Conservation (phyloP, 2,888 invertebrate genomes). For the Dasysyrphus albostriatus region DNA sequence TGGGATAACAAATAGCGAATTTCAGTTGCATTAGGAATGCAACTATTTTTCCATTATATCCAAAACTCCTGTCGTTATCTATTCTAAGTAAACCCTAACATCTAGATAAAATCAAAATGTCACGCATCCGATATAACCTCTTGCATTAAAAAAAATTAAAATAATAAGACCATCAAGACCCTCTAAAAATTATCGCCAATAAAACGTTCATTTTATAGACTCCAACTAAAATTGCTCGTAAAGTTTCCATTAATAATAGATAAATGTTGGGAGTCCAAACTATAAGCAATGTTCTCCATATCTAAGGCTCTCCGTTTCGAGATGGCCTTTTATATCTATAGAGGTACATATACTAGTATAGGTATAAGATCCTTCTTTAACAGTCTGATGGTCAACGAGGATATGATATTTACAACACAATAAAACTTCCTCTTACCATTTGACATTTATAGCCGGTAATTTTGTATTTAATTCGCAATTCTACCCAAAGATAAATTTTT, state of each 20-base stretch:
- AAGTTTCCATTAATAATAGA: slow-evolving; percentile 76
- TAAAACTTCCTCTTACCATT: slow-evolving; percentile 70
- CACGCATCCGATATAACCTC: slow-evolving; percentile 30
- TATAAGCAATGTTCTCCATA: slow-evolving; percentile 47
- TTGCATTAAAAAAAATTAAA: neutral
- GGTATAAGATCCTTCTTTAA: slow-evolving; percentile 42
- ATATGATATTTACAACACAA: slow-evolving; percentile 69
- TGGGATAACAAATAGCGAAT: neutral
- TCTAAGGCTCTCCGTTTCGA: slow-evolving; percentile 27
- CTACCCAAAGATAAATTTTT: slow-evolving; percentile 55
- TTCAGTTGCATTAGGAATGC: neutral
- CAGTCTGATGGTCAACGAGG: neutral
- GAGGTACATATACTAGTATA: neutral
- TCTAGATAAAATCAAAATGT: slow-evolving; percentile 23
- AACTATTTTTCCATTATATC: slow-evolving; percentile 10
- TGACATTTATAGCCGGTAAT: slow-evolving; percentile 74
- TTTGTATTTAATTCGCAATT: slow-evolving; percentile 73
- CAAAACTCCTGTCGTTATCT: slow-evolving; percentile 20
- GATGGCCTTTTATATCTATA: slow-evolving; percentile 2
- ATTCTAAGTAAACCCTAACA: slow-evolving; percentile 37
- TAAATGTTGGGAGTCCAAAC: slow-evolving; percentile 65
- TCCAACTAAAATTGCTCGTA: slow-evolving; percentile 62
- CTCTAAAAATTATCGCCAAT: slow-evolving; percentile 44
- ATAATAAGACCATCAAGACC: slow-evolving; percentile 8
- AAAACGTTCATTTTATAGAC: slow-evolving; percentile 68